These are phyloP conservation scores for Zoanthus solanderi DNA, from an alignment of 92 coral and sea anemone species.

Conservation along the genomic window DNA sequence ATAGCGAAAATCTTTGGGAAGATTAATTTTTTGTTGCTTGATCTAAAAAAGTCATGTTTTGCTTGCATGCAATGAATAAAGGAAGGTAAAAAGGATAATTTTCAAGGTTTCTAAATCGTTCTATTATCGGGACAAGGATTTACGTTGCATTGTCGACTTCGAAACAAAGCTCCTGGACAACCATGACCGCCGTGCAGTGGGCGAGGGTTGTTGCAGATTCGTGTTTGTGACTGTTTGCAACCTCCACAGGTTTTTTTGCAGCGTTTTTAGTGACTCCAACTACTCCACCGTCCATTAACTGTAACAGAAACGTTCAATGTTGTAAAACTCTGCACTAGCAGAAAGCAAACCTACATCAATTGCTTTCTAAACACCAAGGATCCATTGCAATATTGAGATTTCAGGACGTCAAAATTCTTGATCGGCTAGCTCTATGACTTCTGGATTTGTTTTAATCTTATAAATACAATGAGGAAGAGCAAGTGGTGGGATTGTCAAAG, in stretches of 20 bases:
- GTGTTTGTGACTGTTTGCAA: neutral
- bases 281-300: conserved; percentile 32
- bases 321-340: too few relatives aligned
- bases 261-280: conserved; percentile 13
- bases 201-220: conserved; percentile 33
- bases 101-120: too few relatives aligned
- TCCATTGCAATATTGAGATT: too few relatives aligned
- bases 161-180: conserved; percentile 14
- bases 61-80: neutral
- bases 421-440: too few relatives aligned
- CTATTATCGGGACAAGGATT: neutral
- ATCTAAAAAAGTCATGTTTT: neutral
- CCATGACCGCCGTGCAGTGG: neutral
- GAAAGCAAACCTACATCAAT: too few relatives aligned
- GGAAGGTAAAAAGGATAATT: neutral
- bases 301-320: neutral
- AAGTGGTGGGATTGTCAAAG: too few relatives aligned
- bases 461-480: too few relatives aligned
- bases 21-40: too few relatives aligned
- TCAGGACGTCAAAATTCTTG: too few relatives aligned
- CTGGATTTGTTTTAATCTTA: too few relatives aligned
- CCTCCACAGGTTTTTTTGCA: conserved; percentile 61
- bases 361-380: too few relatives aligned
- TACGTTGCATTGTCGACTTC: neutral
- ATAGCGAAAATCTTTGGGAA: too few relatives aligned